Conservation (phyloP, 2,797 vertebrate genomes). For the Crocidura indochinensis region DNA sequence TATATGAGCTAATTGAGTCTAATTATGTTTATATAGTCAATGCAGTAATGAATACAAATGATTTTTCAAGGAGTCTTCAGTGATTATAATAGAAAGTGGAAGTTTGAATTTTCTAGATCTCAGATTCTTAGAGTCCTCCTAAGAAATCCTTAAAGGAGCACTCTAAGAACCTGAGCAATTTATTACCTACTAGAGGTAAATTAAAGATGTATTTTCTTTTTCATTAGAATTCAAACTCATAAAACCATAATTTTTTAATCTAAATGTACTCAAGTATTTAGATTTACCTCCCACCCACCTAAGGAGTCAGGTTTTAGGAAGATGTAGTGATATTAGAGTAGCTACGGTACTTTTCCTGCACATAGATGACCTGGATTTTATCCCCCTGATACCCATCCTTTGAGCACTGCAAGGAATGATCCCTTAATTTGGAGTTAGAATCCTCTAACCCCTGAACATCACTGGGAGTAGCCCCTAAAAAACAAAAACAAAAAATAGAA, state of each 20-base stretch:
- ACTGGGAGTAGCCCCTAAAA: too few species aligned
- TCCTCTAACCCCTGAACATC: too few species aligned
- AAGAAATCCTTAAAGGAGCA: too few species aligned
- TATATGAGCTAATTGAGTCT: neutral
- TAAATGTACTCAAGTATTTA: neutral
- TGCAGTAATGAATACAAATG: neutral
- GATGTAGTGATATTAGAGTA: too few species aligned
- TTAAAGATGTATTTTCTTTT: neutral
- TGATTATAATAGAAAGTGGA: neutral
- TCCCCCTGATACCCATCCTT: too few species aligned
- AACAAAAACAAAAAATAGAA: too few species aligned
- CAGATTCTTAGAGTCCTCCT: neutral
- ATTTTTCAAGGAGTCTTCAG: neutral
- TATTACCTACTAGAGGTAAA: slow-evolving; percentile 2
- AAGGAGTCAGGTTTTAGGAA: neutral
- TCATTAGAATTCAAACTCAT: neutral
- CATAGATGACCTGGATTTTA: too few species aligned
- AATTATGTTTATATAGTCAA: neutral
- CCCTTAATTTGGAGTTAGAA: too few species aligned
- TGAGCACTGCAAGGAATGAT: too few species aligned
- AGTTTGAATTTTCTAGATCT: neutral
- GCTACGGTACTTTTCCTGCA: too few species aligned
- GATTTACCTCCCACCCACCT: neutral
- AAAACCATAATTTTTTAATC: neutral
- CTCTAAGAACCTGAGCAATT: neutral